Evolutionary conservation across 2,113 vertebrate species (phyloP).

Genomic region (Gobiocypris rarus): DNA sequence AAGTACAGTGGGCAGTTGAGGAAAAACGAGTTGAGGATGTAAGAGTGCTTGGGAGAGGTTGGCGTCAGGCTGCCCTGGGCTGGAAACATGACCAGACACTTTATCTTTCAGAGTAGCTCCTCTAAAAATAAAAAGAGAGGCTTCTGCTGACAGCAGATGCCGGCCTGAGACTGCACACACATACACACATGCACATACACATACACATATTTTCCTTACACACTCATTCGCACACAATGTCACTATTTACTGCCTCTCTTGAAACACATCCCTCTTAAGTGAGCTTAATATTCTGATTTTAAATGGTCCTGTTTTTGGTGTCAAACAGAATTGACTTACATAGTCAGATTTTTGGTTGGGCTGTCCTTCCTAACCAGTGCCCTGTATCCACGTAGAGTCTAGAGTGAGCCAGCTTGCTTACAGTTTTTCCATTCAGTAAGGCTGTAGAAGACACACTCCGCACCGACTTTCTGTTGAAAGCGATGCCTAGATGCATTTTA

Average conservation of each 20-base stretch:
- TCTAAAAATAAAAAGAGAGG: constrained; percentile 78
- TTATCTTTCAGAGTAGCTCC: constrained; percentile 65
- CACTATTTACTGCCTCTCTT: constrained; percentile 17
- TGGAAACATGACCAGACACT: constrained; percentile 75
- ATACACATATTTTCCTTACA: constrained; percentile 14
- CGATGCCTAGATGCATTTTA: constrained; percentile 8
- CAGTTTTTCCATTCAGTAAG: constrained; percentile 39
- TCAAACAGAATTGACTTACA: constrained; percentile 50
- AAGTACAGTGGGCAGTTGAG: constrained; percentile 34
- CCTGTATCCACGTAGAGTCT: constrained; percentile 27
- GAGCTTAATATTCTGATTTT: constrained; percentile 52
- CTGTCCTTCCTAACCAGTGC: constrained; percentile 32
- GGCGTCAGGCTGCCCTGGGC: constrained; percentile 75
- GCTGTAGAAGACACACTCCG: constrained; percentile 22
- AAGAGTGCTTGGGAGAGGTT: constrained; percentile 59
- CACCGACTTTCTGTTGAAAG: neutral
- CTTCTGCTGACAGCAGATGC: constrained; percentile 71
- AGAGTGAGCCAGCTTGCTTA: constrained; percentile 26
- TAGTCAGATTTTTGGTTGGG: constrained; percentile 37
- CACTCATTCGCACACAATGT: constrained; percentile 44
- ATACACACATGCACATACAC: constrained; percentile 46
- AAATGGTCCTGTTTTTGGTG: constrained; percentile 67
- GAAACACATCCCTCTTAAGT: constrained; percentile 43
- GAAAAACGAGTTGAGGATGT: constrained; percentile 40
- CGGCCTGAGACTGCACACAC: constrained; percentile 62